Evolutionary conservation across 2,113 vertebrate species (phyloP), one percentile per base, ranked within the genome.

Genomic region (Struthio camelus): DNA sequence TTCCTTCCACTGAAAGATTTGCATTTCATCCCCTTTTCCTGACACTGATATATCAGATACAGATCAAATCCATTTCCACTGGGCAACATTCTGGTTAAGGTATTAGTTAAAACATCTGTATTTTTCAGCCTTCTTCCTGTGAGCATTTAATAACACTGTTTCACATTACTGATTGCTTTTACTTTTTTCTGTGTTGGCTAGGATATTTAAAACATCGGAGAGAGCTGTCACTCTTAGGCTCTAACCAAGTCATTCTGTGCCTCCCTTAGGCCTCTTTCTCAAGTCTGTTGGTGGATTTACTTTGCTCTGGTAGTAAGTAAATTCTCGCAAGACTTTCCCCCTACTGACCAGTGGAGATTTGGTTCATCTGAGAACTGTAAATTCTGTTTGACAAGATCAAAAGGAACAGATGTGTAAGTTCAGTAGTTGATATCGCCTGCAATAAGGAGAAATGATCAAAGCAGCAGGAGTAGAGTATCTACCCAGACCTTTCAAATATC

Each of bases 351-450:
- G 87, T 97, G 97, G 96, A 98, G 97, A 98, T 98, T 98, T 97
- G 94, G 97, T 97, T 98, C 98, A 97, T 97, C 96, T 96, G 77
- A 94, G 93, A 96, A 93, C 98, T 98, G 95, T 98, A 98, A 98
- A 98, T 98, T 98, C 98, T 97, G 96, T 98, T 97, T 97, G 96
- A 98, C 97, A 97, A 97, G 97, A 98, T 98, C 98, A 98, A 98
- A 98, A 98, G 97, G 96, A 97, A 97, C 94, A 96, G 93, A 97
- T 97, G 95, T 96, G 79, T 96, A 96, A 97, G 95, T 97, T 97
- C 94, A 87, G 97, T 81, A 94, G 97, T 93, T 97, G 97, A 83
- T 96, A 96, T 75, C 2, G 85, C 95, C 96, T 71, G 58, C 95
- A 87, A 97, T 93, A 96, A 97, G 95, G 94, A 96, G 90, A 97